Evolutionary conservation across 1,140 invertebrate species (phyloP).

Genomic region (Leguminivora glycinivorella): DNA sequence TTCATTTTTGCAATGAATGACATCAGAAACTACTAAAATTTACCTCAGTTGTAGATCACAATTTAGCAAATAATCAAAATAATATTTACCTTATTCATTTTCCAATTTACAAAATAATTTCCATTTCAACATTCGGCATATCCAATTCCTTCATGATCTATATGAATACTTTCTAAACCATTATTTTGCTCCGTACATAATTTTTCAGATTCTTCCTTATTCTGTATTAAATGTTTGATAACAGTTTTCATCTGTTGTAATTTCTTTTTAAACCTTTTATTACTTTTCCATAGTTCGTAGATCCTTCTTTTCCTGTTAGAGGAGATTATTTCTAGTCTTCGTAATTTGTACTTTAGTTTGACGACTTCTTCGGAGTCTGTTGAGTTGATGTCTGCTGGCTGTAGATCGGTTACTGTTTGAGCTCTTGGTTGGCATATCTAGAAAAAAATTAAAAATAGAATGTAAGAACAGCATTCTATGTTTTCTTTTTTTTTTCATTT

Average conservation of each 20-base stretch:
- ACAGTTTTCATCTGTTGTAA: slow-evolving; percentile 48
- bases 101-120: neutral
- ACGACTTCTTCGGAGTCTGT: slow-evolving; percentile 57
- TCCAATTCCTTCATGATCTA: neutral
- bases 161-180: neutral
- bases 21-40: no score
- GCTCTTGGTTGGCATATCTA: slow-evolving; percentile 54
- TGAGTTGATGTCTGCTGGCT: slow-evolving; percentile 45
- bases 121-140: neutral
- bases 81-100: neutral
- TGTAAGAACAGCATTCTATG: no score
- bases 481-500: no score
- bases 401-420: slow-evolving; percentile 50
- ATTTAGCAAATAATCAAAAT: no score
- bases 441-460: no score
- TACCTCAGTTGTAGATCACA: no score
- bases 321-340: slow-evolving; percentile 56
- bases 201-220: slow-evolving; percentile 30
- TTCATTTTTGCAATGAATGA: no score
- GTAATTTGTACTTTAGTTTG: slow-evolving; percentile 55
- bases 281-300: slow-evolving; percentile 52
- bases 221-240: slow-evolving; percentile 55
- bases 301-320: slow-evolving; percentile 51
- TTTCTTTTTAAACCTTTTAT: slow-evolving; percentile 47
- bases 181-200: neutral